phyloP scores from a whole-genome alignment of 2,888 invertebrate genomes.

The Drosophila histrio region DNA sequence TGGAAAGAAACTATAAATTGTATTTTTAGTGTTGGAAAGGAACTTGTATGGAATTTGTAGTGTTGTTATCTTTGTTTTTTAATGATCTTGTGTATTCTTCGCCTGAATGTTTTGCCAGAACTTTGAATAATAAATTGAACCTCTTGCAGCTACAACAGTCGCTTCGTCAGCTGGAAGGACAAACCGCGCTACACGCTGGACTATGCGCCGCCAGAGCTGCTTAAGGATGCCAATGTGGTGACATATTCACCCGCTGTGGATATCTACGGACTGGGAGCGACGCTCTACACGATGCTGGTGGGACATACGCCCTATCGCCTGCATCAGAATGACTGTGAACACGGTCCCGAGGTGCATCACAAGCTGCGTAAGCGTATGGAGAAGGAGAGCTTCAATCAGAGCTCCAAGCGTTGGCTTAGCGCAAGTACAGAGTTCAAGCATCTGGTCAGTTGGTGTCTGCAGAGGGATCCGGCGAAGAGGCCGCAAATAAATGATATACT shows the following conservation, averaged over 20 bases:
- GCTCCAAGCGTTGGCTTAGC: slow-evolving; percentile 70
- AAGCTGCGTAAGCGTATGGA: slow-evolving; percentile 73
- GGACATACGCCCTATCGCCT: slow-evolving; percentile 92
- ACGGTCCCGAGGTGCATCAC: slow-evolving; percentile 42
- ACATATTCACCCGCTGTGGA: slow-evolving; percentile 96
- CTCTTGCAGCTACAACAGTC: slow-evolving; percentile 64
- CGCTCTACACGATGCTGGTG: slow-evolving; percentile 89
- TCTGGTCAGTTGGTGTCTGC: slow-evolving; percentile 73
- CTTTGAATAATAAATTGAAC: too few species aligned
- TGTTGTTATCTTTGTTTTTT: too few species aligned
- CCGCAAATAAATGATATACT: slow-evolving; percentile 75
- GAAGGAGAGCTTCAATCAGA: slow-evolving; percentile 72
- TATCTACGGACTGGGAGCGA: slow-evolving; percentile 97
- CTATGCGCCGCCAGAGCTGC: slow-evolving; percentile 98
- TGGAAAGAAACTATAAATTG: not conserved
- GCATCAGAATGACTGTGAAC: slow-evolving; percentile 46
- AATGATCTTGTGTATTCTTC: too few species aligned
- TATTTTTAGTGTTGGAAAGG: too few species aligned
- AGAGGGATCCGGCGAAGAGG: slow-evolving; percentile 71
- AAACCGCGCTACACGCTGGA: slow-evolving; percentile 94
- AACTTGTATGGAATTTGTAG: too few species aligned
- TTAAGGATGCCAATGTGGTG: slow-evolving; percentile 84
- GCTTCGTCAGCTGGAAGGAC: slow-evolving; percentile 74
- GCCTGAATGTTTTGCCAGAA: too few species aligned
- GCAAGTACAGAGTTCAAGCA: slow-evolving; percentile 66